phyloP scores from a whole-genome alignment of 2,888 invertebrate genomes.

The Drosophila ustulata region DNA sequence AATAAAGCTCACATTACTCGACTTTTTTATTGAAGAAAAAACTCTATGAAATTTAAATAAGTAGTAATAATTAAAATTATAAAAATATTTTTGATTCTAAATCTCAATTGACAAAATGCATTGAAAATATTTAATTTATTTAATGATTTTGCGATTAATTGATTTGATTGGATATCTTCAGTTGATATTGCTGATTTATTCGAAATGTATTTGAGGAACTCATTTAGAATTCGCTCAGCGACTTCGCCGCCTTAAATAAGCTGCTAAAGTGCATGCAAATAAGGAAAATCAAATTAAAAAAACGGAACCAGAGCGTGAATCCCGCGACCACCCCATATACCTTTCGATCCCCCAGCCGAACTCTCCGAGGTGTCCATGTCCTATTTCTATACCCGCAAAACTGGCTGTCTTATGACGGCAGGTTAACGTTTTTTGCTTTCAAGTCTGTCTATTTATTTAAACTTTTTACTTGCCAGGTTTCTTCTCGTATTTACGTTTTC shows the following conservation, averaged over 20 bases:
- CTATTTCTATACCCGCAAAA: constrained; percentile 15
- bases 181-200: constrained; percentile 22
- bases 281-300: constrained; percentile 24
- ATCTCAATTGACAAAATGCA: neutral
- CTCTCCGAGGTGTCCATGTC: constrained; percentile 1
- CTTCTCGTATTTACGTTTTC: constrained; percentile 50
- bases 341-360: neutral
- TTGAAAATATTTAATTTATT: neutral
- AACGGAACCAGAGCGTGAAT: neutral
- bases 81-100: neutral
- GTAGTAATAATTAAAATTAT: neutral
- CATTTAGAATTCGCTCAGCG: constrained; percentile 62
- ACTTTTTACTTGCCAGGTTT: constrained; percentile 70
- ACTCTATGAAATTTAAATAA: neutral
- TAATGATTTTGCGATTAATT: neutral
- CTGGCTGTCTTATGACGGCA: constrained; percentile 12
- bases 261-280: constrained; percentile 53
- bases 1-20: too few species aligned
- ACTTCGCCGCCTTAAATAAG: constrained; percentile 53
- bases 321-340: neutral
- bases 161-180: neutral
- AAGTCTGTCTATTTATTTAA: constrained; percentile 78
- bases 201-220: constrained; percentile 28
- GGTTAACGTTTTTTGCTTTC: constrained; percentile 61
- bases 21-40: too few species aligned